Percentiles rank a stretch among this genome's conserved stretches.
These are phyloP conservation scores for Myoxocephalus aenaeus DNA, from an alignment of 2,797 vertebrate species.

Conservation along the genomic window DNA sequence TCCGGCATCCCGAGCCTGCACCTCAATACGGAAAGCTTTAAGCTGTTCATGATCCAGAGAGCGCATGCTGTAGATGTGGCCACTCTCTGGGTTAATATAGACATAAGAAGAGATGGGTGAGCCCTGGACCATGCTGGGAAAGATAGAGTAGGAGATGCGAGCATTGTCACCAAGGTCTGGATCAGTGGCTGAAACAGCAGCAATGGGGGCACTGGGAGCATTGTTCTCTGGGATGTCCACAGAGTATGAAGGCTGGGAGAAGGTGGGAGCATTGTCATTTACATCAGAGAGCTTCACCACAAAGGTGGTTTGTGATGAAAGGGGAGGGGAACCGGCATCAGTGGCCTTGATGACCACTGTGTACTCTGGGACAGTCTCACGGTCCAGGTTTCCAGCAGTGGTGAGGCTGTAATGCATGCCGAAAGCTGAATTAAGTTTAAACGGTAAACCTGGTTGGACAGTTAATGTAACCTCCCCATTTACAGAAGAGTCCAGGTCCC, in stretches of 20 bases:
- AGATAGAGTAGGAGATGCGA: constrained; percentile 88
- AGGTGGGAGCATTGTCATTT: constrained; percentile 94
- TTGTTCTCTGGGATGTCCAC: constrained; percentile 94
- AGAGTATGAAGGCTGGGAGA: constrained; percentile 91
- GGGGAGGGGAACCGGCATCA: constrained; percentile 89
- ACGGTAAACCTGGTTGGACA: constrained; percentile 87
- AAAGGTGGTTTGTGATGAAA: constrained; percentile 87
- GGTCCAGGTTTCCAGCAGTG: constrained; percentile 87
- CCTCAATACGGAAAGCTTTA: constrained; percentile 90
- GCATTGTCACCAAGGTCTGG: constrained; percentile 90
- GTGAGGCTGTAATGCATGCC: constrained; percentile 91
- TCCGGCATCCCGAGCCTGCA: constrained; percentile 91
- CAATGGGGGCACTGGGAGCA: constrained; percentile 88
- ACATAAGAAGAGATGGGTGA: constrained; percentile 89
- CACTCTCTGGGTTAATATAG: constrained; percentile 92
- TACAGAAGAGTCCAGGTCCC: constrained; percentile 89
- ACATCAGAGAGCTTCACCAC: constrained; percentile 92
- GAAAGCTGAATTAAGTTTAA: constrained; percentile 88
- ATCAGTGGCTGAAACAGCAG: constrained; percentile 89
- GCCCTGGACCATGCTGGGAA: constrained; percentile 85
- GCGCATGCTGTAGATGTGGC: constrained; percentile 91
- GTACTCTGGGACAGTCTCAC: constrained; percentile 89
- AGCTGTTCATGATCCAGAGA: constrained; percentile 93
- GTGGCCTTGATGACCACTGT: constrained; percentile 87
- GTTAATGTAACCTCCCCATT: constrained; percentile 89